Evolutionary conservation across 2,113 vertebrate genomes (phyloP), one percentile per base, ranked within the genome.

Genomic region (Phrynosoma platyrhinos): DNA sequence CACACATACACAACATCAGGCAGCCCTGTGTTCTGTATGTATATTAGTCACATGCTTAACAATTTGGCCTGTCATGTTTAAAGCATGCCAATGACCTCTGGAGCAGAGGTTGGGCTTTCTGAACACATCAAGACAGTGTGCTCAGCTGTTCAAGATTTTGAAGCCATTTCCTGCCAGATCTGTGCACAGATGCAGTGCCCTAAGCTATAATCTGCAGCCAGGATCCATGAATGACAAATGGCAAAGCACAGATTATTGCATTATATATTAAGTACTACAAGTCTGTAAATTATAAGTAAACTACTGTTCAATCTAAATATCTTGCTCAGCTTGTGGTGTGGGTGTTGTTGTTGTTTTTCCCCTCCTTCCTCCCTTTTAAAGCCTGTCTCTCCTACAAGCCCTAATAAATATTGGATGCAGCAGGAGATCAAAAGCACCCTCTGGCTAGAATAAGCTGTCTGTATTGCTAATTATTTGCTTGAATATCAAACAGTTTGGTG

Each of bases 181-280:
- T 94, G 96, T 96, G 97, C 98, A 98, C 98, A 99, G 98, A 98
- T 99, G 99, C 98, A 98, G 96, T 96, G 98, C 98, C 98, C 97
- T 98, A 97, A 99, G 98, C 98, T 98, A 99, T 98, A 98, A 99
- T 99, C 98, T 98, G 97, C 97, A 97, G 98, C 97, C 97, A 90
- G 93, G 95, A 68, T 98, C 97, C 97, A 96, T 18, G 76, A 97
- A 98, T 99, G 98, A 99, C 98, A 99, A 99, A 99, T 98, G 98
- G 98, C 97, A 96, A 95, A 94, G 96, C 94, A 94, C 96, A 97
- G 97, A 98, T 99, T 98, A 99, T 98, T 99, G 97, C 98, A 99
- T 99, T 99, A 99, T 98, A 98, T 98, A 98, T 98, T 98, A 98
- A 99, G 98, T 98, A 98, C 97, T 97, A 97, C 97, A 96, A 98